Conservation (phyloP, 2,113 vertebrate genomes). For the Corvus hawaiiensis region DNA sequence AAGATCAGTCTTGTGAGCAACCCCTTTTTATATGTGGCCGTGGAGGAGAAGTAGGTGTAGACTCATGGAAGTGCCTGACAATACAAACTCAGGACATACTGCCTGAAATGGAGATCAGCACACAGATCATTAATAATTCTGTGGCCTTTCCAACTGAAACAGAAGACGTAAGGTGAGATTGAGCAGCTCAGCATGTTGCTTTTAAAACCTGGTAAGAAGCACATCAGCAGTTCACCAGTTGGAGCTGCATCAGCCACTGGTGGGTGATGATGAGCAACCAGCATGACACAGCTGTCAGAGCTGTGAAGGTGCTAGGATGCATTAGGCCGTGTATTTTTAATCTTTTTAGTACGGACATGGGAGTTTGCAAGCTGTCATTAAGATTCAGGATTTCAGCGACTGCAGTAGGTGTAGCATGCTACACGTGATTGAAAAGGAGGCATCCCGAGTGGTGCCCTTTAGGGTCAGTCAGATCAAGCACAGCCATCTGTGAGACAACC, state of each 20-base stretch:
- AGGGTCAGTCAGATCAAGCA: neutral
- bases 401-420: neutral
- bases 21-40: neutral
- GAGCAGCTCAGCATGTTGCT: neutral
- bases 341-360: neutral
- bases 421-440: fast-evolving
- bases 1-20: neutral
- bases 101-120: neutral
- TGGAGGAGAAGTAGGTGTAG: neutral
- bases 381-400: neutral
- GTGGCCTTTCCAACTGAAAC: neutral
- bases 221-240: neutral
- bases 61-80: neutral
- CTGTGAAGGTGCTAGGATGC: neutral
- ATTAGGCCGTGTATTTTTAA: neutral
- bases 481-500: neutral
- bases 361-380: neutral
- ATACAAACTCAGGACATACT: neutral
- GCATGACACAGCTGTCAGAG: neutral
- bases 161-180: neutral
- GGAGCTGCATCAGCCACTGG: neutral
- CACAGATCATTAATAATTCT: neutral
- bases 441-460: fast-evolving
- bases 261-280: neutral
- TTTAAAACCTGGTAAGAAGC: neutral